These are phyloP conservation scores for Drosophila virilis DNA, from an alignment of 1,140 invertebrate genomes.

Conservation along the genomic window DNA sequence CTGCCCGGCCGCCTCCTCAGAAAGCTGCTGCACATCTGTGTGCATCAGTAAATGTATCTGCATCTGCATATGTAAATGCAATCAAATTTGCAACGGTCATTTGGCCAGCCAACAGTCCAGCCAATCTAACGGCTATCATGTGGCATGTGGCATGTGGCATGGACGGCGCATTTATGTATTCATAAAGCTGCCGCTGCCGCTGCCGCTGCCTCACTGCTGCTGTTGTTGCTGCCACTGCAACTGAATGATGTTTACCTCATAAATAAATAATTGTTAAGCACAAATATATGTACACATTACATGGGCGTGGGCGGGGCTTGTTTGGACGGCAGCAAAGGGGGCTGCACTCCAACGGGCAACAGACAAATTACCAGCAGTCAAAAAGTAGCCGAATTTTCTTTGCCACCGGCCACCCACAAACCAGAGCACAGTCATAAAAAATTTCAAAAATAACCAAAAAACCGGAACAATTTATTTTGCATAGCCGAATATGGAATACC, in stretches of 20 bases:
- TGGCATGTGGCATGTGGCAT: slow-evolving; percentile 34
- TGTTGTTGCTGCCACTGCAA: slow-evolving; percentile 48
- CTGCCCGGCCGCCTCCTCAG: background rate
- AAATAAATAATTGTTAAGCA: slow-evolving; percentile 79
- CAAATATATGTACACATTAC: slow-evolving; percentile 64
- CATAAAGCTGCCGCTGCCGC: slow-evolving; percentile 29
- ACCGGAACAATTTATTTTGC: background rate
- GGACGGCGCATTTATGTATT: background rate
- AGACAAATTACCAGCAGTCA: slow-evolving; percentile 71
- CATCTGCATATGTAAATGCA: slow-evolving; percentile 77
- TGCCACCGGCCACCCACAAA: background rate
- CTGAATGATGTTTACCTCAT: slow-evolving; percentile 82
- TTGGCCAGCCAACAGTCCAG: slow-evolving; percentile 65
- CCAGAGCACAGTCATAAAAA: slow-evolving; percentile 1
- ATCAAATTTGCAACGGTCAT: slow-evolving; percentile 80
- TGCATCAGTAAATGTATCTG: slow-evolving; percentile 35
- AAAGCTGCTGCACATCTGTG: slow-evolving; percentile 10
- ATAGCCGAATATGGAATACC: background rate
- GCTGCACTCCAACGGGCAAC: slow-evolving; percentile 11
- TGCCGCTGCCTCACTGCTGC: background rate
- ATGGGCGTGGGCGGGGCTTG: background rate
- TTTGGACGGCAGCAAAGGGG: too few species aligned
- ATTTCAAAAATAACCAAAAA: background rate
- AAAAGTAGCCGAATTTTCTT: slow-evolving; percentile 65
- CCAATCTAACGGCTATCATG: slow-evolving; percentile 76